These are phyloP conservation scores for Nomada goodeniana DNA, from an alignment of 2,888 invertebrate species.

Conservation along the genomic window DNA sequence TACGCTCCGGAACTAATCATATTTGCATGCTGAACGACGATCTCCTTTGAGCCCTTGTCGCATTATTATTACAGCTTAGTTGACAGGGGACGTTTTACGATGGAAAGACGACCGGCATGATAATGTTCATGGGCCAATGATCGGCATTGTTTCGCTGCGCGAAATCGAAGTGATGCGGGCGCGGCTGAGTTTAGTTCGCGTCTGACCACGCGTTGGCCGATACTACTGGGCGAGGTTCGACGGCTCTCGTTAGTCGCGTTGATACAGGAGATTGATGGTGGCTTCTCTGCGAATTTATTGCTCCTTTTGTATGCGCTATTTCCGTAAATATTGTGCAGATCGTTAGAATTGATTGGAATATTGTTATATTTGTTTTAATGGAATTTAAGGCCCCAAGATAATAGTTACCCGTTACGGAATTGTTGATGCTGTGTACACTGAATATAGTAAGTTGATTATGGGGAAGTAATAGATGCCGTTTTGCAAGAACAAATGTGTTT, in stretches of 20 bases:
- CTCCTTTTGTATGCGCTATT: too few relatives aligned
- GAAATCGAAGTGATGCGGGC: neutral
- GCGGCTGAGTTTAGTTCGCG: neutral
- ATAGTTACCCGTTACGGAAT: too few relatives aligned
- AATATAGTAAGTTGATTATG: too few relatives aligned
- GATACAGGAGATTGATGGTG: neutral
- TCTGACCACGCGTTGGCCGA: neutral
- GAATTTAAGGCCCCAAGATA: too few relatives aligned
- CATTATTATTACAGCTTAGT: constrained; percentile 77
- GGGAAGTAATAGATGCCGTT: too few relatives aligned
- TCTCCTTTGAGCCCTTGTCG: constrained; percentile 79
- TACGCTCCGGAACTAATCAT: constrained; percentile 82
- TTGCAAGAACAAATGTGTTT: too few relatives aligned
- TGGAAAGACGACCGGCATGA: constrained; percentile 40
- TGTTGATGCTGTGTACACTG: too few relatives aligned
- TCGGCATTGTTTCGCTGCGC: neutral
- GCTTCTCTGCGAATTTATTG: too few relatives aligned
- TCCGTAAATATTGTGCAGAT: too few relatives aligned
- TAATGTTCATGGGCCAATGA: constrained; percentile 40
- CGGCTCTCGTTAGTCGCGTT: neutral
- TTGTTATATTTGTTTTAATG: too few relatives aligned
- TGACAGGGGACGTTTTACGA: constrained; percentile 67
- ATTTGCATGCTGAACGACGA: constrained; percentile 82
- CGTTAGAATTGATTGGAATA: too few relatives aligned
- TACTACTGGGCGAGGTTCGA: neutral